Evolutionary conservation across 2,113 vertebrate genomes (phyloP).

Genomic region (Anguilla japonica): DNA sequence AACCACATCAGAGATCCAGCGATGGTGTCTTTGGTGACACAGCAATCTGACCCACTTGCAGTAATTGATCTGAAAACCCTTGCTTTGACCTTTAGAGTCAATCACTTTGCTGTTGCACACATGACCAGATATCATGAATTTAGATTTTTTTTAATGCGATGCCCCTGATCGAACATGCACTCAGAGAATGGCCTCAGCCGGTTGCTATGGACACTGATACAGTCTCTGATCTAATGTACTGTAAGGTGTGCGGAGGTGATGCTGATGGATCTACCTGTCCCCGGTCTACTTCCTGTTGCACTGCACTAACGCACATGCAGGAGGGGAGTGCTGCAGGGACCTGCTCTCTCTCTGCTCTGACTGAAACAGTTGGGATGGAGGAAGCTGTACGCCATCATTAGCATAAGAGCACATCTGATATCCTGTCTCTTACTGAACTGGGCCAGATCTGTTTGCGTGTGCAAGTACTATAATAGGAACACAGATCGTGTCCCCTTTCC

Average conservation of each 20-base stretch:
- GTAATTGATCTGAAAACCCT: background rate
- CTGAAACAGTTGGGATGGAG: background rate
- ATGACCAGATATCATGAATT: background rate
- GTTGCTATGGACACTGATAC: background rate
- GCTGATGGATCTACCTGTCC: background rate
- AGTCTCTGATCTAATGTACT: background rate
- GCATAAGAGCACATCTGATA: background rate
- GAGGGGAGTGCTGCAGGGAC: too few relatives aligned
- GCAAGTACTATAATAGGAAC: background rate
- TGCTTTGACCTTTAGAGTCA: background rate
- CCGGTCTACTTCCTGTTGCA: background rate
- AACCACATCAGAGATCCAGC: background rate
- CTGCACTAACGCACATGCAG: background rate
- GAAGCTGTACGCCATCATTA: background rate
- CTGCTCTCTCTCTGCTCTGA: background rate
- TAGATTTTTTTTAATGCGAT: background rate
- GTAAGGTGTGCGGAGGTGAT: background rate
- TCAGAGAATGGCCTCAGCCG: background rate
- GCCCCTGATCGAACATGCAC: background rate
- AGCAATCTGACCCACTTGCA: conserved; percentile 1
- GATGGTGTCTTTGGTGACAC: background rate
- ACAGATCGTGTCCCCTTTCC: background rate
- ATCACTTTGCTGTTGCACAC: background rate
- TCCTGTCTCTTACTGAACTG: background rate
- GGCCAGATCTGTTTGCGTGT: too few relatives aligned